A percentile compares a stretch with the other conserved stretches of the same genome.
Evolutionary conservation across 2,797 vertebrate species (phyloP).

Genomic region (Macropodus opercularis): DNA sequence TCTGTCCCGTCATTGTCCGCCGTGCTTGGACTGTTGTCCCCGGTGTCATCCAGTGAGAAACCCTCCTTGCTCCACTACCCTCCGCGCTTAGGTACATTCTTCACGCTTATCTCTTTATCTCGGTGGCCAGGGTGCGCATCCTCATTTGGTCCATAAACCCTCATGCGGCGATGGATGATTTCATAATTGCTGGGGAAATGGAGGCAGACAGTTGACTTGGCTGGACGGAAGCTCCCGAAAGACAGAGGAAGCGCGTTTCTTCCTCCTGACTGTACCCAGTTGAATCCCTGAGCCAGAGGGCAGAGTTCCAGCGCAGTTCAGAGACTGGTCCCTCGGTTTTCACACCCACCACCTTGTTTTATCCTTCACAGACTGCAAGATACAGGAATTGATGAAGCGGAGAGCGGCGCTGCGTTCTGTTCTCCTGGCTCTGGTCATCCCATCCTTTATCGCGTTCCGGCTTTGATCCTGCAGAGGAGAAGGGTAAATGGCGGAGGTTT

Average conservation of each 20-base stretch:
- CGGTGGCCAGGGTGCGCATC: conserved; percentile 1
- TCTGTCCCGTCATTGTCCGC: conserved; percentile 59
- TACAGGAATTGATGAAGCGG: conserved; percentile 2
- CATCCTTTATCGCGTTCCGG: conserved; percentile 1
- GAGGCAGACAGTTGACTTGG: neutral
- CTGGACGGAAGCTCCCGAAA: neutral
- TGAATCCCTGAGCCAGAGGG: conserved; percentile 5
- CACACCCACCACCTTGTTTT: conserved; percentile 1
- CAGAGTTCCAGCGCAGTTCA: neutral
- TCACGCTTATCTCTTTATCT: neutral
- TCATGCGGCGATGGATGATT: neutral
- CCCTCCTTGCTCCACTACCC: conserved; percentile 7
- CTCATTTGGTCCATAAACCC: neutral
- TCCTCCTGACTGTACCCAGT: neutral
- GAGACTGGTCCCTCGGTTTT: neutral
- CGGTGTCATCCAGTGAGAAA: conserved; percentile 49
- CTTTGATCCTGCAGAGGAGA: conserved; percentile 22
- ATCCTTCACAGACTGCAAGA: neutral
- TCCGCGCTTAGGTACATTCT: conserved; percentile 7
- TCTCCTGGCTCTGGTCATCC: neutral
- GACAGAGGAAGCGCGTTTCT: neutral
- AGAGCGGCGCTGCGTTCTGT: neutral
- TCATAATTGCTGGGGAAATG: conserved; percentile 1
- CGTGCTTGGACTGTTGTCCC: conserved; percentile 41
- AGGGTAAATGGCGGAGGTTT: neutral